phyloP scores from a whole-genome alignment of 2,888 invertebrate genomes.

The Rugalucina vietnamica region DNA sequence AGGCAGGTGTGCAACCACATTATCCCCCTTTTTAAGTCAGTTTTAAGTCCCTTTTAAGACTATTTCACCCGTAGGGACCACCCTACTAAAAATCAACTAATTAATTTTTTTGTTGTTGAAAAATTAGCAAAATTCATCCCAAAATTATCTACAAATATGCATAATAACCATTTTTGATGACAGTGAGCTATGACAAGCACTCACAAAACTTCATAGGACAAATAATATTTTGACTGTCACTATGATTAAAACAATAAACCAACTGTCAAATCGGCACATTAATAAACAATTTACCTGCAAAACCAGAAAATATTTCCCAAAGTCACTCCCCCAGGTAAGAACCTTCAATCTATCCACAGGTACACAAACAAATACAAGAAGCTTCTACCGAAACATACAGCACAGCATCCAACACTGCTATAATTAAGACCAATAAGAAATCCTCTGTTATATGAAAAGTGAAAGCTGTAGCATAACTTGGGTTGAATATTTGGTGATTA shows the following conservation, averaged over 20 bases:
- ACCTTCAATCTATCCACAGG: not conserved
- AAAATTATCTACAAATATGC: too few relatives aligned
- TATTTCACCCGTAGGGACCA: too few relatives aligned
- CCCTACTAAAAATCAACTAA: too few relatives aligned
- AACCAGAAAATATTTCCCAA: not conserved
- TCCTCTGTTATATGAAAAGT: conserved; percentile 8
- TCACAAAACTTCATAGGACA: not conserved
- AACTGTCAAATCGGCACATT: not conserved
- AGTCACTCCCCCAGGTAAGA: not conserved
- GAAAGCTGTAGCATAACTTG: too few relatives aligned
- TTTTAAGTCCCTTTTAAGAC: too few relatives aligned
- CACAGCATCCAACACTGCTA: not conserved
- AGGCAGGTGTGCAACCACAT: too few relatives aligned
- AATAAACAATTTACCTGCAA: not conserved
- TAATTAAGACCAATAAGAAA: conserved; percentile 14
- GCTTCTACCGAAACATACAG: not conserved
- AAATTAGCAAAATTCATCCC: too few relatives aligned
- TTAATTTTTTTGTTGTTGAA: too few relatives aligned
- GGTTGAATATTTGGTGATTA: too few relatives aligned
- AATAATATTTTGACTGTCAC: not conserved
- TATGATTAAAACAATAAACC: not conserved
- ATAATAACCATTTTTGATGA: too few relatives aligned
- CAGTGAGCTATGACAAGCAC: too few relatives aligned
- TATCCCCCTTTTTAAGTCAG: too few relatives aligned
- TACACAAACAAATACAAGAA: not conserved